These are phyloP conservation scores for Motacilla tschutschensis DNA, from an alignment of 2,113 vertebrate species.

Conservation along the genomic window DNA sequence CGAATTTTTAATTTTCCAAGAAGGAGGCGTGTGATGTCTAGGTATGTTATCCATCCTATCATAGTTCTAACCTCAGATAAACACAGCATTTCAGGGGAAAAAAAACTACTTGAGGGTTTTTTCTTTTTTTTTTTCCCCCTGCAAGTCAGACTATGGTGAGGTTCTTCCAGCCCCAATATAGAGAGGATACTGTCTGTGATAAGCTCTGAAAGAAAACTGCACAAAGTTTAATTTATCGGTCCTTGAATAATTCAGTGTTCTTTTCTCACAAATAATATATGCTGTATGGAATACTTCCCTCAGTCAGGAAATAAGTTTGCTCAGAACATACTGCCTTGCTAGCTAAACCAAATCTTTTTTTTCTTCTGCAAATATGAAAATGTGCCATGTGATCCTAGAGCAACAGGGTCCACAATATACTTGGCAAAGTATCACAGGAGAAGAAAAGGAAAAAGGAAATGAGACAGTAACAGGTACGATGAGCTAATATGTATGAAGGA, in stretches of 20 bases:
- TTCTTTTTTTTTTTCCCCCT: not conserved
- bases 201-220: not conserved
- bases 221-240: not conserved
- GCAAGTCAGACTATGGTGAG: not conserved
- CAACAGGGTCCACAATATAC: not conserved
- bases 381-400: not conserved
- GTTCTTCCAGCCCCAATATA: not conserved
- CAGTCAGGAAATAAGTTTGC: not conserved
- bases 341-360: not conserved
- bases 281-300: not conserved
- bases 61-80: not conserved
- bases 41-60: not conserved
- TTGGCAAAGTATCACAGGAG: not conserved
- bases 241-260: not conserved
- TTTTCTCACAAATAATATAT: not conserved
- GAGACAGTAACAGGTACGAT: not conserved
- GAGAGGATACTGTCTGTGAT: not conserved
- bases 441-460: not conserved
- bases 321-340: not conserved
- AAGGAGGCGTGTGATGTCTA: not conserved
- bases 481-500: slow-evolving; percentile 22
- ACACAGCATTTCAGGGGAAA: not conserved
- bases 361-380: not conserved
- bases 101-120: not conserved
- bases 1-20: not conserved